Evolutionary conservation across 2,113 vertebrate genomes (phyloP).

Genomic region (Pygoscelis adeliae): DNA sequence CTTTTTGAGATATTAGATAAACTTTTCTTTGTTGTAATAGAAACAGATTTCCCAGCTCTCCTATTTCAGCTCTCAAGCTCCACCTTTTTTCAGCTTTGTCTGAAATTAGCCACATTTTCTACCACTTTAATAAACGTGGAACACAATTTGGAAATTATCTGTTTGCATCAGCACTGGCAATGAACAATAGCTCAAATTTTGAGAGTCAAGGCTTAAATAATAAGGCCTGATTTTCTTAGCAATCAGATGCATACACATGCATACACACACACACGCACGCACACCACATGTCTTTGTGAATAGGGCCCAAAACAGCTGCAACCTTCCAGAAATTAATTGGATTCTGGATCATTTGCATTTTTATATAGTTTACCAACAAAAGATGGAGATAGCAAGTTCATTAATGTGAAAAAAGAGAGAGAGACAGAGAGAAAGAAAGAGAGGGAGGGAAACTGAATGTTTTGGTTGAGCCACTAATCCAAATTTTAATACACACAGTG

Average conservation of each 20-base stretch:
- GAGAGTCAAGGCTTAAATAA: constrained; percentile 52
- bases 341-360: constrained; percentile 78
- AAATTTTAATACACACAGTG: not conserved
- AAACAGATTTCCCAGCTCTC: constrained; percentile 14
- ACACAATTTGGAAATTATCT: constrained; percentile 50
- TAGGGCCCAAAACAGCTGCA: constrained; percentile 68
- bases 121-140: constrained; percentile 34
- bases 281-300: constrained; percentile 56
- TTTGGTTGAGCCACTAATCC: constrained; percentile 37
- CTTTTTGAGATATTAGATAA: constrained; percentile 67
- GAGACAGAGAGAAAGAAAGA: not conserved
- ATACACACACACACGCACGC: not conserved
- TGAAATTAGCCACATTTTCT: constrained; percentile 67
- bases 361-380: constrained; percentile 76
- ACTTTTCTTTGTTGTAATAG: constrained; percentile 38
- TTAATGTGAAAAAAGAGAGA: constrained; percentile 50
- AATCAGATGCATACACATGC: constrained; percentile 15
- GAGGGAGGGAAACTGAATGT: not conserved
- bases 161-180: constrained; percentile 11
- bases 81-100: constrained; percentile 35
- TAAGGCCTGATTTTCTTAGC: constrained; percentile 70
- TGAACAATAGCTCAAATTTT: constrained; percentile 48
- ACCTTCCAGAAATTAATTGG: constrained; percentile 74
- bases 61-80: constrained; percentile 19
- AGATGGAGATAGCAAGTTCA: constrained; percentile 69